These are phyloP conservation scores for Lepus townsendii DNA, from an alignment of 2,797 vertebrate genomes.

Conservation along the genomic window DNA sequence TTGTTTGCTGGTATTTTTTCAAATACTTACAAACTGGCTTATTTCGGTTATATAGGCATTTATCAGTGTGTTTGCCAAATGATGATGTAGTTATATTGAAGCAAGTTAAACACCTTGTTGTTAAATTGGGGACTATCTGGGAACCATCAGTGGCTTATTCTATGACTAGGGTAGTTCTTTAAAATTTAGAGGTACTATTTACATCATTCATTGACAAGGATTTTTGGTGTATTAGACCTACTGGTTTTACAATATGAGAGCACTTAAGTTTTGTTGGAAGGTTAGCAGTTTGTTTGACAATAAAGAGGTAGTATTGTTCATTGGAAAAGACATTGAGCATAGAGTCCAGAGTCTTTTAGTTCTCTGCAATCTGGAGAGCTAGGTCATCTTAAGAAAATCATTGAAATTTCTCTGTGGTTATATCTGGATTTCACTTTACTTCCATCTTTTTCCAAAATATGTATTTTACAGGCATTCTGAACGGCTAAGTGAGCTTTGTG, in stretches of 20 bases:
- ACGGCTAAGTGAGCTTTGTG: conserved; percentile 65
- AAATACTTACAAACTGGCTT: not conserved
- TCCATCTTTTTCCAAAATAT: conserved; percentile 75
- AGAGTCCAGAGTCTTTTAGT: conserved; percentile 13
- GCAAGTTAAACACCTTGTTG: conserved; percentile 36
- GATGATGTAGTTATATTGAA: conserved; percentile 2
- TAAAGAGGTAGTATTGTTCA: conserved; percentile 32
- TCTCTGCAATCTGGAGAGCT: conserved; percentile 37
- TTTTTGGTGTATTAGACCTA: conserved; percentile 1
- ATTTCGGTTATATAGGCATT: conserved; percentile 16
- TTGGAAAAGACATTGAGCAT: conserved; percentile 19
- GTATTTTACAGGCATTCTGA: conserved; percentile 68
- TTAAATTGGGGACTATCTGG: not conserved
- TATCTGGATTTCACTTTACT: conserved; percentile 69
- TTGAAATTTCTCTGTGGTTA: conserved; percentile 15
- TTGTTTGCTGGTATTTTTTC: conserved; percentile 14
- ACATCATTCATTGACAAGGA: not conserved
- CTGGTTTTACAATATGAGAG: conserved; percentile 40
- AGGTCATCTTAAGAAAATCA: conserved; percentile 61
- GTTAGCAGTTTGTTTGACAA: conserved; percentile 50
- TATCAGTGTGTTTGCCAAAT: conserved; percentile 20
- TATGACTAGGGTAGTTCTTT: conserved; percentile 15
- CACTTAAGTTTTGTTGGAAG: conserved; percentile 47
- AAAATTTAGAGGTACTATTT: not conserved
- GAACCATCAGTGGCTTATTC: not conserved